Conservation (phyloP, 2,113 vertebrate genomes). For the Dermatemys mawii region DNA sequence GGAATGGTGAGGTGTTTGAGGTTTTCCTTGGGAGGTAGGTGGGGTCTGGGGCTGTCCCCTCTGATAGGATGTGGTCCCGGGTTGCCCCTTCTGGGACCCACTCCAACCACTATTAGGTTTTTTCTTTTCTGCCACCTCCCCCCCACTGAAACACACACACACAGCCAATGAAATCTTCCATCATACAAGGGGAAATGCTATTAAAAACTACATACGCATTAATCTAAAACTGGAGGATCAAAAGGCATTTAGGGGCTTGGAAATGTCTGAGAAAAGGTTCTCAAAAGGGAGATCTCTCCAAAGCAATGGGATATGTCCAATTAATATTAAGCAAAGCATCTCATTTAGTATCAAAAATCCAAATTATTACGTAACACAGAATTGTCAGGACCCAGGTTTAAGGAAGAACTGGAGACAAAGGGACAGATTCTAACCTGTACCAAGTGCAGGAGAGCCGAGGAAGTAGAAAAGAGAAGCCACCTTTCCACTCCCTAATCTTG, state of each 20-base stretch:
- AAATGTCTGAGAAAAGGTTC: not conserved
- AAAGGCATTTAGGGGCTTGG: not conserved
- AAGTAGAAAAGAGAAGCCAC: not conserved
- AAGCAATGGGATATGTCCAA: not conserved
- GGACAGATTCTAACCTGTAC: not conserved
- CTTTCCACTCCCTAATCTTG: not conserved
- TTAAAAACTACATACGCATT: not conserved
- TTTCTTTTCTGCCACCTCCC: too few relatives aligned
- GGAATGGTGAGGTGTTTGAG: too few relatives aligned
- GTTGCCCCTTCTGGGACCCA: too few relatives aligned
- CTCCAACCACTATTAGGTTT: too few relatives aligned
- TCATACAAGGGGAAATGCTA: not conserved
- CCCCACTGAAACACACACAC: not conserved
- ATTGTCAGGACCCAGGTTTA: not conserved
- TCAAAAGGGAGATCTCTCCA: not conserved
- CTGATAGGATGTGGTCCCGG: too few relatives aligned
- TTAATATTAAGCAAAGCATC: not conserved
- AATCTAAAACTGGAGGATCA: not conserved
- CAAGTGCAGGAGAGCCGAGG: not conserved
- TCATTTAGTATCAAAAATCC: not conserved
- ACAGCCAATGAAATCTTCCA: not conserved
- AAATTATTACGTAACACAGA: not conserved
- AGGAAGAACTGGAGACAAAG: not conserved
- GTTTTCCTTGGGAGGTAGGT: too few relatives aligned
- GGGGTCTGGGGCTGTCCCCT: too few relatives aligned